Evolutionary conservation across 2,888 invertebrate genomes (phyloP).

Genomic region (Cactoblastis cactorum): DNA sequence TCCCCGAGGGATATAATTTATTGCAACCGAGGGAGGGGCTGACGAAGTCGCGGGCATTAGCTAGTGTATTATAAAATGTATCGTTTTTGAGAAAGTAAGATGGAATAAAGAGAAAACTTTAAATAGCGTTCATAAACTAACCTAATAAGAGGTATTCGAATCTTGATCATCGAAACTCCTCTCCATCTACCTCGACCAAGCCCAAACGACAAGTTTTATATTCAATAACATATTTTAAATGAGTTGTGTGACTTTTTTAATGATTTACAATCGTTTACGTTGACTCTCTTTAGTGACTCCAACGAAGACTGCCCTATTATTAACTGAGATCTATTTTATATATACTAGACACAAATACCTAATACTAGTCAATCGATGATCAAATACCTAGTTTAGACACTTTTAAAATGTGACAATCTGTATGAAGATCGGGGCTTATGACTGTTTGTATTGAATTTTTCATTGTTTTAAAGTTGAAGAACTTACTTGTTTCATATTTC

Average conservation of each 20-base stretch:
- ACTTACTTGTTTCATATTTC: not conserved
- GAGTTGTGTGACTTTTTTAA: conserved; percentile 57
- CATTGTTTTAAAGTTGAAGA: too few species aligned
- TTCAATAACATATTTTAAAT: conserved; percentile 47
- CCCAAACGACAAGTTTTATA: conserved; percentile 44
- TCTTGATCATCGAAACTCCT: too few species aligned
- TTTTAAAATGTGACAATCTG: conserved; percentile 17
- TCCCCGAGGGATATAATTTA: too few species aligned
- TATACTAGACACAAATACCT: conserved; percentile 67
- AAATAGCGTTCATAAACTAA: too few species aligned
- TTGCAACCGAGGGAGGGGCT: too few species aligned
- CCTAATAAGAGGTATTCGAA: too few species aligned
- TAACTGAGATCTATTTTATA: conserved; percentile 78
- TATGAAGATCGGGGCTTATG: not conserved
- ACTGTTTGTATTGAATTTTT: not conserved
- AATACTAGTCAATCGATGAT: conserved; percentile 62
- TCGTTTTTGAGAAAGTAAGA: too few species aligned
- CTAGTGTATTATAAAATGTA: too few species aligned
- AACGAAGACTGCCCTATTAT: conserved; percentile 78
- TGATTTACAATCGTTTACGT: conserved; percentile 66
- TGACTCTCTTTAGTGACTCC: conserved; percentile 72
- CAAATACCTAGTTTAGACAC: conserved; percentile 53
- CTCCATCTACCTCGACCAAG: conserved; percentile 26
- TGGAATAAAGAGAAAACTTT: too few species aligned
- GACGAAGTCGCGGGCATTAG: too few species aligned